These are phyloP conservation scores for Aspidiotus rigidus DNA, from an alignment of 2,888 invertebrate genomes.

Conservation along the genomic window DNA sequence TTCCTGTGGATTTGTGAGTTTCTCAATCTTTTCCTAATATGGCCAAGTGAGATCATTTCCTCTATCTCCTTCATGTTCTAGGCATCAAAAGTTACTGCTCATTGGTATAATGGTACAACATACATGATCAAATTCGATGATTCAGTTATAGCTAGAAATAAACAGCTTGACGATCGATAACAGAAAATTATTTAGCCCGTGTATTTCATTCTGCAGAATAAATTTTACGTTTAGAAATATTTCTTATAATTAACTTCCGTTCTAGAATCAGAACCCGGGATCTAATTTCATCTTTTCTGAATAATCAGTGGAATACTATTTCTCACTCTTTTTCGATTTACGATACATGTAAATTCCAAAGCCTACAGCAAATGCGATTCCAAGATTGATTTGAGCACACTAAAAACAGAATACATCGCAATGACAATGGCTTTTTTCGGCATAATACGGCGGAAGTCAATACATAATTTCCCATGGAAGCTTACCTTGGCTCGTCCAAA, in stretches of 20 bases:
- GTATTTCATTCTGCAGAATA: background rate
- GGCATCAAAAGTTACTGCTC: conserved; percentile 96
- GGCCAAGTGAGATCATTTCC: background rate
- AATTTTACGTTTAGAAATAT: background rate
- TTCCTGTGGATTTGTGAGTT: conserved; percentile 90
- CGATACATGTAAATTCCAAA: conserved; percentile 1
- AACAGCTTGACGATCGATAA: conserved; percentile 66
- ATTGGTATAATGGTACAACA: conserved; percentile 99
- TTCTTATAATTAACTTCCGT: background rate
- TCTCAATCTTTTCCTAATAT: conserved; percentile 30
- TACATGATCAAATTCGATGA: conserved; percentile 99
- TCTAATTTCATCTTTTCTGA: background rate
- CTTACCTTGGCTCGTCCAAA: conserved; percentile 33
- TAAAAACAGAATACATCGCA: conserved; percentile 13
- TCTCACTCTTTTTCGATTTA: background rate
- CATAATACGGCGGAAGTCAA: too few relatives aligned
- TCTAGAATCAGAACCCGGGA: background rate
- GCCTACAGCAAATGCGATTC: background rate
- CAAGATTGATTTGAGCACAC: conserved; percentile 26
- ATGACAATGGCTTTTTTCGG: background rate
- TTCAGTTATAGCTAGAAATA: conserved; percentile 78
- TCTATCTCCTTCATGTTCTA: conserved; percentile 43
- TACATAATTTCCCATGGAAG: background rate
- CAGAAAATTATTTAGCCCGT: background rate
- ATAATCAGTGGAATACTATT: background rate